Evolutionary conservation across 2,113 vertebrate genomes (phyloP).

Genomic region (Gambusia holbrooki): DNA sequence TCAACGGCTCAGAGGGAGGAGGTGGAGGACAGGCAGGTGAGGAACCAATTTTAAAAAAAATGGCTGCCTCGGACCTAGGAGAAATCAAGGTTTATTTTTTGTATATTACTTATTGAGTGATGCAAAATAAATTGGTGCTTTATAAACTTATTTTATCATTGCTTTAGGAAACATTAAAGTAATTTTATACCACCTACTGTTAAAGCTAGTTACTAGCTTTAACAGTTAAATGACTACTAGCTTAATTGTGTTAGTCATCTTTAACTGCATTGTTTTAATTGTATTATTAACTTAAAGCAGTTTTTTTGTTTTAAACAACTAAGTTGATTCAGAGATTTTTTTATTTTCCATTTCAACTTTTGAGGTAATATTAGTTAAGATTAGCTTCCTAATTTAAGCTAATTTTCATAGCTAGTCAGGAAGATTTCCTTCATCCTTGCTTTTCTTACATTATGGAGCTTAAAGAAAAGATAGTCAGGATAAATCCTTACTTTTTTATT

Average conservation of each 20-base stretch:
- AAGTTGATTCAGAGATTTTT: no score
- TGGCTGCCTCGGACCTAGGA: no score
- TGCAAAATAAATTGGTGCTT: not conserved
- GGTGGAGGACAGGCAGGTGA: constrained; percentile 69
- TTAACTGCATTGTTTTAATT: not conserved
- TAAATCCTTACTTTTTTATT: no score
- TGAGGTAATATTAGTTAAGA: no score
- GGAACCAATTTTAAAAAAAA: not conserved
- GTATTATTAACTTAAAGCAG: not conserved
- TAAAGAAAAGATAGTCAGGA: no score
- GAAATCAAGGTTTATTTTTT: no score
- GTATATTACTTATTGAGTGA: not conserved
- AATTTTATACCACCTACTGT: not conserved
- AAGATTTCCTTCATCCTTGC: no score
- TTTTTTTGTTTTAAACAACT: not conserved
- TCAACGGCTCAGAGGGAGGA: constrained; percentile 92
- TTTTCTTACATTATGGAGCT: no score
- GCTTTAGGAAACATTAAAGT: not conserved
- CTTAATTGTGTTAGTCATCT: not conserved
- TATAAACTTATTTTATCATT: not conserved
- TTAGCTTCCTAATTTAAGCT: no score
- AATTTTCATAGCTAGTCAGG: no score
- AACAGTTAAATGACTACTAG: not conserved
- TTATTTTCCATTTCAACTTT: no score
- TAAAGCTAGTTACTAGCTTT: not conserved